A percentile compares a stretch with the other conserved stretches of the same genome.
These are phyloP conservation scores for Crotalus helleri DNA, from an alignment of 2,113 vertebrate genomes.

Conservation along the genomic window DNA sequence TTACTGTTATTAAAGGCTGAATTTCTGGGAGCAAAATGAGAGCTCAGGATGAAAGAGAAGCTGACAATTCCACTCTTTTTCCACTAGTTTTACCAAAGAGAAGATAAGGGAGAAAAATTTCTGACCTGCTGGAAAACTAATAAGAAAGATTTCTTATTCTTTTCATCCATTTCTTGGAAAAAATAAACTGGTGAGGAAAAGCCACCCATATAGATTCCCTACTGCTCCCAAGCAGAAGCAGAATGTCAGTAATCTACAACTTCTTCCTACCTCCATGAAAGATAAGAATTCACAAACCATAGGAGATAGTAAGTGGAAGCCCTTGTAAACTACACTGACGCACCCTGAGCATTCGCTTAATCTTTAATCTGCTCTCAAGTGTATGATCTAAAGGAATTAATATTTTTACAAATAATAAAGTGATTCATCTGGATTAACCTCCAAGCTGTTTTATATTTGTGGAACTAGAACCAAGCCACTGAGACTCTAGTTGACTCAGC, in stretches of 20 bases:
- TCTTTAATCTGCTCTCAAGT: background rate
- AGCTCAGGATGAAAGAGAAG: background rate
- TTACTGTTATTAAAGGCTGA: background rate
- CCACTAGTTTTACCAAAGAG: background rate
- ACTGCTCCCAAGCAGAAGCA: background rate
- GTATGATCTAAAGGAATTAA: background rate
- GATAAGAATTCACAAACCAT: background rate
- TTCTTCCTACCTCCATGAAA: background rate
- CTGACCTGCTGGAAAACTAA: background rate
- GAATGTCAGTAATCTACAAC: background rate
- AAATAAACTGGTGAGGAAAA: background rate
- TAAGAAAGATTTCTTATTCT: background rate
- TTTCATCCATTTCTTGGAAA: background rate
- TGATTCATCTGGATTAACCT: background rate
- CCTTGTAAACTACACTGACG: no score
- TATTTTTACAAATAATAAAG: background rate
- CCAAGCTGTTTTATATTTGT: constrained; percentile 21
- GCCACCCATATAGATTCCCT: background rate
- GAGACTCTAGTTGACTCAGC: constrained; percentile 33
- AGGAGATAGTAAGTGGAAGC: background rate
- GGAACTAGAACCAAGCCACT: constrained; percentile 46
- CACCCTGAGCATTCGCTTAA: background rate
- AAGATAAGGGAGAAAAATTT: background rate
- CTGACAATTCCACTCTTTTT: background rate
- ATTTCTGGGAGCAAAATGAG: background rate